Base-by-base conservation (phyloP, 1,140 invertebrate species). In the Achatina immaculata region DNA sequence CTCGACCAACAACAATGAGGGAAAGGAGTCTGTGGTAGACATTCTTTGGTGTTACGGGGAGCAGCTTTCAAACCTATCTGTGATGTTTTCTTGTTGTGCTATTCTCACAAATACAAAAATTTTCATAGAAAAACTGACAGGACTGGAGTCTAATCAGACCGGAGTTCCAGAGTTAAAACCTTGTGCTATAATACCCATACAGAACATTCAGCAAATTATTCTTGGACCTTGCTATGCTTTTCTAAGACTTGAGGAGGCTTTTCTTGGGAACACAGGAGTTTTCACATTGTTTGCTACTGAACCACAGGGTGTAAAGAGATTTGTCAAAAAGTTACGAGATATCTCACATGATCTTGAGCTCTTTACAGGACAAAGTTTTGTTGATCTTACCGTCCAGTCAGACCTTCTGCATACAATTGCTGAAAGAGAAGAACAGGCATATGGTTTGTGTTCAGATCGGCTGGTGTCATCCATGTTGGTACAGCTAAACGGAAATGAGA, bases 171-270 rank as follows among this genome's bases (percentile, higher is more conserved):
- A 86, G 28, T 77, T 88, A 45, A 83, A 86, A 51, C 86, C 88
- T 36, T 88, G 86, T 45, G 85, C 86, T 48, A 89, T 86, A 62
- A 80, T 91, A 6, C 86, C 87, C 3, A 76, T 90, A 19, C 80
- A 83, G 40, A 89, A 90, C 83, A 84, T 91, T 28, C 85, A 90
- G 51, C 86, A 89, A 76, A 80, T 90, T 11, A 73, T 90, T 36
- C 76, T 89, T 43, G 90, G 90, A 0, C 83, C 86, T 2, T 87
- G 87, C 76, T 84, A 87, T 68, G 85, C 85, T 71, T 90, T 84
- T 81, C 77, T 90, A 14, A 78, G 88, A 4, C 55, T 91, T 3
- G 89, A 90, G 73, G 89, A 90, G 83, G 87, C 89, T 14, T 90
- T 89, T 82, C 86, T 90, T 42, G 87, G 86, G 0, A 81, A 87